Percentiles rank a stretch among this genome's conserved stretches.
These are phyloP conservation scores for Drosophila pandora DNA, from an alignment of 1,140 invertebrate genomes.

Conservation along the genomic window DNA sequence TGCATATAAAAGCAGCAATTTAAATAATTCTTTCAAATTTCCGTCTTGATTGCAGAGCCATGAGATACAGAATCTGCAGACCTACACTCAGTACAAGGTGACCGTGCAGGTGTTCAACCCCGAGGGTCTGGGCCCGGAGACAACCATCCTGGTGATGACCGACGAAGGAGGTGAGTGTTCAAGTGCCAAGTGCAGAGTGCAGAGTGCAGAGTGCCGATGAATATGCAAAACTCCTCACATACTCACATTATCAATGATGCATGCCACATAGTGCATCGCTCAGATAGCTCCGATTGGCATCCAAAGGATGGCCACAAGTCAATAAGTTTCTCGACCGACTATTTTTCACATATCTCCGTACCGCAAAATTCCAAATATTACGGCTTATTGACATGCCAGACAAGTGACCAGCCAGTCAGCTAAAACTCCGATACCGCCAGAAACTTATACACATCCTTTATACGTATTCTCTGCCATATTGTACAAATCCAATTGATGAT, in stretches of 20 bases:
- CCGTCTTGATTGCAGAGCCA: constrained; percentile 86
- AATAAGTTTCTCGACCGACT: constrained; percentile 43
- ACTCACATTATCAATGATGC: constrained; percentile 38
- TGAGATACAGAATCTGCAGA: constrained; percentile 88
- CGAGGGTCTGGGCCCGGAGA: constrained; percentile 88
- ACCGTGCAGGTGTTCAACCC: constrained; percentile 91
- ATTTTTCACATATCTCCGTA: constrained; percentile 36
- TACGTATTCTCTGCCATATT: not conserved
- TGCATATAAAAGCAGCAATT: constrained; percentile 21
- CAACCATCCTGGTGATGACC: constrained; percentile 90
- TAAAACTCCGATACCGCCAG: constrained; percentile 5
- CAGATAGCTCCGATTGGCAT: constrained; percentile 24
- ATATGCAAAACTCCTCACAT: constrained; percentile 18
- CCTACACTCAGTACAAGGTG: constrained; percentile 90
- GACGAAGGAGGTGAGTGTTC: constrained; percentile 91
- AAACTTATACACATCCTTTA: constrained; percentile 10
- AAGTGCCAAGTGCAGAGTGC: not conserved
- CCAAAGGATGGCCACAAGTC: constrained; percentile 32
- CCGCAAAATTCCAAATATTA: constrained; percentile 42
- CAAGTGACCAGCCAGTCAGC: constrained; percentile 37
- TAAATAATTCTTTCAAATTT: constrained; percentile 51
- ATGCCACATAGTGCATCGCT: constrained; percentile 19
- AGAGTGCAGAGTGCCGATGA: constrained; percentile 8
- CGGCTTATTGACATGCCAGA: constrained; percentile 53
- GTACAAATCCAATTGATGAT: constrained; percentile 24